Base-by-base conservation (phyloP, 2,888 invertebrate genomes). In the Ecdyonurus torrentis region DNA sequence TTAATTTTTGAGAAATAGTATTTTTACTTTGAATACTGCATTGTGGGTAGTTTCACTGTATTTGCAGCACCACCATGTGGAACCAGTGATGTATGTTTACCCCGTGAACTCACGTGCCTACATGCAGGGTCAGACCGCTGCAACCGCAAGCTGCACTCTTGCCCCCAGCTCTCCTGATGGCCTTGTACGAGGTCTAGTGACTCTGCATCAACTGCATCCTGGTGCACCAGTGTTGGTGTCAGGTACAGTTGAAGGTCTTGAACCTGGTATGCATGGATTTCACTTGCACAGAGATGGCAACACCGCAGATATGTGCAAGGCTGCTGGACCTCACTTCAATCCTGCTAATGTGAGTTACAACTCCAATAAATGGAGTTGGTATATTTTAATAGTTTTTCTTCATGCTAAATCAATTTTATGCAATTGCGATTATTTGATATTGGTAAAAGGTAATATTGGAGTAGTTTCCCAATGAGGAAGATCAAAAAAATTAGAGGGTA, bases 291-390 rank as follows among this genome's bases (percentile, higher is more conserved):
- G 63, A 58, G 59, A 63, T 19, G 68, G 67, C 2, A 65, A 67
- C 55, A 55, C 65, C 2, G 65, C 64, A 0, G 63, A 67, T 5
- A 68, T 67, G 58, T 71, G 71, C 63, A 64, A 62, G 23, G 65
- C 67, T 1, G 69, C 70, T 2, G 70, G 69, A 15, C 65, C 67
- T 1, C 70, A 70, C 65, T 70, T 68, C 65, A 70, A 70, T 61
- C 71, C 71, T 2, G 62, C 64, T 25, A 64, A 67, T 52, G 66
- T 67, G 20, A 63, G 59, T 59, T 1, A 19, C 1, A n/a, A n/a
- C n/a, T n/a, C n/a, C n/a, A n/a, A n/a, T n/a, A n/a, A n/a, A n/a
- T n/a, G n/a, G n/a, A n/a, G n/a, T n/a, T n/a, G n/a, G n/a, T n/a
- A n/a, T n/a, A n/a, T n/a, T n/a, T n/a, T n/a, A n/a, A n/a, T n/a